Conservation (phyloP, 2,888 invertebrate species). For the Argyresthia albistria region DNA sequence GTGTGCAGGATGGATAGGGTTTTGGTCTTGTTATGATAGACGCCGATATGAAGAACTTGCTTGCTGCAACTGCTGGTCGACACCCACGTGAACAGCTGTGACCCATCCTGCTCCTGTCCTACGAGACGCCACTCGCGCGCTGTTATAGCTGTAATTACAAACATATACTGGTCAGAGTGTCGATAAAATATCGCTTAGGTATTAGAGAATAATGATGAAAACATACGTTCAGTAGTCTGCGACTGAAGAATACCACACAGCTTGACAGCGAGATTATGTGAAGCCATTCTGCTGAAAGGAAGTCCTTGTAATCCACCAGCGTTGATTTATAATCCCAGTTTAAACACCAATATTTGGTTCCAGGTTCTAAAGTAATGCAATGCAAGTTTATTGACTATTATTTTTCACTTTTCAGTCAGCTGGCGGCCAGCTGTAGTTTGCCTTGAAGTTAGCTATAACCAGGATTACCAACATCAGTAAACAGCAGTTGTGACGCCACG, state of each 20-base stretch:
- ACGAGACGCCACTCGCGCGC: slow-evolving; percentile 85
- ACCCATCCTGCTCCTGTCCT: slow-evolving; percentile 86
- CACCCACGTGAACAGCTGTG: slow-evolving; percentile 80
- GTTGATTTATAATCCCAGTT: too few relatives aligned
- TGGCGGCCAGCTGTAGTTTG: slow-evolving; percentile 61
- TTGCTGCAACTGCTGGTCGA: slow-evolving; percentile 30
- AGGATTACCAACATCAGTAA: slow-evolving; percentile 23
- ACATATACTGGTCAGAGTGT: not conserved
- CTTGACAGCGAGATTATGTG: slow-evolving; percentile 72
- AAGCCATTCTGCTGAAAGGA: slow-evolving; percentile 30
- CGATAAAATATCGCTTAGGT: not conserved
- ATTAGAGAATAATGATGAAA: not conserved
- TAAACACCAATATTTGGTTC: too few relatives aligned
- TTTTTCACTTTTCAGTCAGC: slow-evolving; percentile 66
- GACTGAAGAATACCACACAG: slow-evolving; percentile 68
- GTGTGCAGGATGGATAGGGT: slow-evolving; percentile 73
- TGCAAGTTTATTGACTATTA: not conserved
- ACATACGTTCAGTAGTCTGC: slow-evolving; percentile 60
- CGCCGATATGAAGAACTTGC: slow-evolving; percentile 66
- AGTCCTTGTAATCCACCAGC: slow-evolving; percentile 24
- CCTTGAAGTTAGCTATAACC: slow-evolving; percentile 36
- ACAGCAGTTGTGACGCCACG: not conserved
- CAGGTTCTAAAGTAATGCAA: not conserved
- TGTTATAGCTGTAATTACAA: slow-evolving; percentile 54
- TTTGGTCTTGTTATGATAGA: slow-evolving; percentile 75